Evolutionary conservation across 2,113 vertebrate genomes (phyloP).

Genomic region (Sinocyclocheilus anshuiensis): DNA sequence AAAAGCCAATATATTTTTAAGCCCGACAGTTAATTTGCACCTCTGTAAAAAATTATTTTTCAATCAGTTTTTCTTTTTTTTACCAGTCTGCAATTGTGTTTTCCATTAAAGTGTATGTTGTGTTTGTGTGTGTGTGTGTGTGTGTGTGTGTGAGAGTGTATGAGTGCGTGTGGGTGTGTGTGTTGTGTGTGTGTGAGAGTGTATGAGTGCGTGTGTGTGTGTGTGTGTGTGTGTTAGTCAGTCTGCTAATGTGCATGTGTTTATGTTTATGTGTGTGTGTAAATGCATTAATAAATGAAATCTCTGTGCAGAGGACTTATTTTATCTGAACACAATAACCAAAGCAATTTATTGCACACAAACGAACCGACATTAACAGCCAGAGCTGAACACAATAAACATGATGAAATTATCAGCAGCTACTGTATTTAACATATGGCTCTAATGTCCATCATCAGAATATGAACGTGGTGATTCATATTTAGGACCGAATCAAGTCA

Average conservation of each 20-base stretch:
- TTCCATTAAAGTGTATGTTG: constrained; percentile 24
- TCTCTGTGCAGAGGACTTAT: background rate
- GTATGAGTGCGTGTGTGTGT: too few relatives aligned
- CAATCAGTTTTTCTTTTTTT: constrained; percentile 48
- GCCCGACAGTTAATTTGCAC: constrained; percentile 16
- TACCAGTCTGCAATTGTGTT: constrained; percentile 25
- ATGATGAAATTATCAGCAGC: background rate
- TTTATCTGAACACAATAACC: constrained; percentile 6
- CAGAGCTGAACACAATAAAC: background rate
- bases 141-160: background rate
- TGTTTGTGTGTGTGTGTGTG: background rate
- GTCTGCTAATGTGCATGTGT: constrained; percentile 14
- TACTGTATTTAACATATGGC: constrained; percentile 4
- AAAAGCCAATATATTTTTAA: constrained; percentile 9
- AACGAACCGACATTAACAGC: background rate
- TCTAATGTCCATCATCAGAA: background rate
- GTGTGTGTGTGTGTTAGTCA: background rate
- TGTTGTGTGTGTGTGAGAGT: background rate
- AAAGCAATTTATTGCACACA: background rate
- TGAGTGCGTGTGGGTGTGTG: background rate
- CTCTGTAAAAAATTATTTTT: constrained; percentile 18
- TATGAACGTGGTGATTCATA: background rate
- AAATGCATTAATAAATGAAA: constrained; percentile 19
- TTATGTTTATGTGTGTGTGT: background rate
- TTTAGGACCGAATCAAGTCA: background rate